Percentiles rank a stretch among this genome's conserved stretches.
phyloP scores from a whole-genome alignment of 2,888 invertebrate genomes.

The Diploptera punctata region DNA sequence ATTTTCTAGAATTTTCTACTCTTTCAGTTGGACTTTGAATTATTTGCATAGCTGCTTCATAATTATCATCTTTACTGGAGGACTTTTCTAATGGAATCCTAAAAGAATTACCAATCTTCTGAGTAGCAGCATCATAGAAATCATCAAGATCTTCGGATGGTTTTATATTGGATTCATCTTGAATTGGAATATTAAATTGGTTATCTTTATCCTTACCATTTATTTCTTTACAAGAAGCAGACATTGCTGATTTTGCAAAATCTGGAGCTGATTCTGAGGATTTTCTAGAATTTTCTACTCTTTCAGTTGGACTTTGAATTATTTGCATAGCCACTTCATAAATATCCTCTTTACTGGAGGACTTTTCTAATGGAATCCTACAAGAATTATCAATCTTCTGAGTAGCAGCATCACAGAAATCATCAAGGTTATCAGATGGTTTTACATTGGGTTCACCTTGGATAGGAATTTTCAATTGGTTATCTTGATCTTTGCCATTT shows the following conservation, averaged over 20 bases:
- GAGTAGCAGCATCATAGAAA: too few relatives aligned
- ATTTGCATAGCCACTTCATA: not conserved
- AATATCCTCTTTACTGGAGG: not conserved
- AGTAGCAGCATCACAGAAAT: conserved; percentile 27
- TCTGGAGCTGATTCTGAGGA: not conserved
- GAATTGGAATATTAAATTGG: too few relatives aligned
- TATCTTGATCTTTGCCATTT: not conserved
- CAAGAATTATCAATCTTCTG: too few relatives aligned
- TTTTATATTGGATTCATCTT: too few relatives aligned
- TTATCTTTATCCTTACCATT: not conserved
- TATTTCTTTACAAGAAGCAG: not conserved
- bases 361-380: too few relatives aligned
- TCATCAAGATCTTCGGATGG: not conserved
- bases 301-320: not conserved
- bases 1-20: not conserved
- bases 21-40: not conserved
- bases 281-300: not conserved
- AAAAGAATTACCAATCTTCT: too few relatives aligned
- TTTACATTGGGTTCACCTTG: too few relatives aligned
- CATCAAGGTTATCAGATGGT: not conserved
- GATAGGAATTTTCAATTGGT: too few relatives aligned
- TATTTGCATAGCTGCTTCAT: not conserved
- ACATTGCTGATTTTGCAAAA: not conserved
- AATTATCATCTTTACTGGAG: not conserved
- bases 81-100: too few relatives aligned